These are phyloP conservation scores for Proterorhinus semilunaris DNA, from an alignment of 2,113 vertebrate genomes.

Conservation along the genomic window DNA sequence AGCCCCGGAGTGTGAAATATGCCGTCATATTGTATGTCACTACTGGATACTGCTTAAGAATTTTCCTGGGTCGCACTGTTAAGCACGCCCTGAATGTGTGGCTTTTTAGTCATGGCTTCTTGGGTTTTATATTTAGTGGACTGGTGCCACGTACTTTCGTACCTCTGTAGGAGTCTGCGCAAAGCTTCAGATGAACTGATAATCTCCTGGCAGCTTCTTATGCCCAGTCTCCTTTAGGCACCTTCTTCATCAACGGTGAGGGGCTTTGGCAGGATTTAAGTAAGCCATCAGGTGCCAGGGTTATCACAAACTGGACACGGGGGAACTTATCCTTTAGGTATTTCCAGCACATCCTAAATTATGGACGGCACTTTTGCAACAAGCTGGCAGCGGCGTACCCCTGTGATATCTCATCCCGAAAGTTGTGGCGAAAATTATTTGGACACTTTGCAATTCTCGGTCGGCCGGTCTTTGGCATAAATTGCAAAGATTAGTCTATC, in stretches of 20 bases:
- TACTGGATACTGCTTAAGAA: not conserved
- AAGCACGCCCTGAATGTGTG: not conserved
- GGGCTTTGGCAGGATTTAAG: slow-evolving; percentile 52
- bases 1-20: not conserved
- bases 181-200: slow-evolving; percentile 55
- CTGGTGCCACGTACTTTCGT: slow-evolving; percentile 44
- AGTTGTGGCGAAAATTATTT: slow-evolving; percentile 23
- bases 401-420: slow-evolving; percentile 9
- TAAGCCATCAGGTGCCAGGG: slow-evolving; percentile 31
- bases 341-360: slow-evolving; percentile 19
- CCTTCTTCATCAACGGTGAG: slow-evolving; percentile 46
- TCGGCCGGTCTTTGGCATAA: slow-evolving; percentile 49
- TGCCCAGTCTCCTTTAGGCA: slow-evolving; percentile 37
- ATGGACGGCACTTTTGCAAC: slow-evolving; percentile 32
- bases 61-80: not conserved
- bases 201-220: slow-evolving; percentile 56
- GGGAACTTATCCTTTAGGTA: slow-evolving; percentile 17
- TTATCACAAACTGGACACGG: slow-evolving; percentile 28
- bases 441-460: slow-evolving; percentile 32
- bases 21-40: not conserved
- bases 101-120: slow-evolving; percentile 11
- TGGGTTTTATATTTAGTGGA: slow-evolving; percentile 36
- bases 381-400: slow-evolving; percentile 17
- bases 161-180: slow-evolving; percentile 51
- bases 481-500: slow-evolving; percentile 26